Evolutionary conservation across 2,888 invertebrate species (phyloP), one percentile per base, ranked within the genome.

Genomic region (Nephrocerus scutellatus): DNA sequence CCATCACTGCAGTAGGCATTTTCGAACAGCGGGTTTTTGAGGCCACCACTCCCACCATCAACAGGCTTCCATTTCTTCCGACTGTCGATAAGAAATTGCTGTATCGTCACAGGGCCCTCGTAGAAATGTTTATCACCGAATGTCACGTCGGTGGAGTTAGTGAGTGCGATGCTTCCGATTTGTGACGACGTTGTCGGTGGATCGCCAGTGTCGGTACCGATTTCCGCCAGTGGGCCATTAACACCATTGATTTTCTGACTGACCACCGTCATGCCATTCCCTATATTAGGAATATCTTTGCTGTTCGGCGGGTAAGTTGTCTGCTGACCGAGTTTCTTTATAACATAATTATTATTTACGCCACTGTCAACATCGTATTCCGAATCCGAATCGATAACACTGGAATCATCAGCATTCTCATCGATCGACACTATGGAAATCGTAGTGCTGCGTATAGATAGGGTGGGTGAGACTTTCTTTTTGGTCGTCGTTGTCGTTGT

Each of bases 101-200:
- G 83, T 50, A 85, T 84, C 21, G 79, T 81, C 12, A 85, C 83
- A 30, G 84, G 84, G 6, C 84, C 84, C 57, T 84, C 79, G 56
- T 83, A 84, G 55, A 79, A 79, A 5, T 82, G 82, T 53, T 80
- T 83, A 53, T 82, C 81, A 1, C 85, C 86, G 51, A 86, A 77
- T 48, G 82, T 82, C 3, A 85, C 77, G 59, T 84, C 80, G 18
- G 75, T 75, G 0, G 84, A 83, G 53, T 82, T 77, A 20, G 72
- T 73, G 3, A 85, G 75, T 15, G 75, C 74, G 18, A 84, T 74
- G 54, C 74, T 77, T 32, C 78, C 80, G 49, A 77, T 74, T 36
- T 65, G 67, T n/a, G n/a, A n/a, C n/a, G n/a, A n/a, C n/a, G n/a
- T n/a, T n/a, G n/a, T n/a, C n/a, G n/a, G n/a, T n/a, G 72, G 67